Evolutionary conservation across 2,797 vertebrate species (phyloP).

Genomic region (Bradypodion pumilum): DNA sequence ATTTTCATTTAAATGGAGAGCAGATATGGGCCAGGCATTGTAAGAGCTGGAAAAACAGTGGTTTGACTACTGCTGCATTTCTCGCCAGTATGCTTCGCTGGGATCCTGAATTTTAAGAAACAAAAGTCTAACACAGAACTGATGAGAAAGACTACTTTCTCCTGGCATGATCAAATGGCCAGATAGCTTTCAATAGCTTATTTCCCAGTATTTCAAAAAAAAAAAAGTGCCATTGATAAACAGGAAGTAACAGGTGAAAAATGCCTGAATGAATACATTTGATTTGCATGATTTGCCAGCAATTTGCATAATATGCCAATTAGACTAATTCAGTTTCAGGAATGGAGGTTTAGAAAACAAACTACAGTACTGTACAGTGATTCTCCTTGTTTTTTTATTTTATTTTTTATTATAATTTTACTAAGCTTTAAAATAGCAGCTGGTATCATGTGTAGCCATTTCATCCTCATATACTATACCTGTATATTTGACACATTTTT

Average conservation of each 20-base stretch:
- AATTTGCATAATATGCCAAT: slow-evolving; percentile 5
- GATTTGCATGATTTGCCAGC: slow-evolving; percentile 10
- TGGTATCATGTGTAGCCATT: slow-evolving; percentile 14
- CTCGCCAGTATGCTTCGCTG: neutral
- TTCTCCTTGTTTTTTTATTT: neutral
- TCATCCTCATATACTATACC: neutral
- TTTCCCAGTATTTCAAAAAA: neutral
- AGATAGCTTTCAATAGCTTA: neutral
- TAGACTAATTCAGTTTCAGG: neutral
- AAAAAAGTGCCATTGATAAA: neutral
- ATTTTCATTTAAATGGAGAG: neutral
- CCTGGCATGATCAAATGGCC: neutral
- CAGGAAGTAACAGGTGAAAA: neutral
- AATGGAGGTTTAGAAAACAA: neutral
- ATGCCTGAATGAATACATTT: slow-evolving; percentile 6
- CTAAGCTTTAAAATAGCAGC: slow-evolving; percentile 5
- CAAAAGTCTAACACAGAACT: neutral
- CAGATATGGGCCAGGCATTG: neutral
- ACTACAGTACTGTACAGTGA: neutral
- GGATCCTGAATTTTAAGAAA: neutral
- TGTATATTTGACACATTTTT: neutral
- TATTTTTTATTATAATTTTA: neutral
- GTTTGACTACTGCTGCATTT: neutral
- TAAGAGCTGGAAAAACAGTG: neutral
- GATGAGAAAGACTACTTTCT: neutral